A percentile compares a stretch with the other conserved stretches of the same genome.
Conservation (phyloP, 2,797 vertebrate species). For the Leptatherina wallacei region DNA sequence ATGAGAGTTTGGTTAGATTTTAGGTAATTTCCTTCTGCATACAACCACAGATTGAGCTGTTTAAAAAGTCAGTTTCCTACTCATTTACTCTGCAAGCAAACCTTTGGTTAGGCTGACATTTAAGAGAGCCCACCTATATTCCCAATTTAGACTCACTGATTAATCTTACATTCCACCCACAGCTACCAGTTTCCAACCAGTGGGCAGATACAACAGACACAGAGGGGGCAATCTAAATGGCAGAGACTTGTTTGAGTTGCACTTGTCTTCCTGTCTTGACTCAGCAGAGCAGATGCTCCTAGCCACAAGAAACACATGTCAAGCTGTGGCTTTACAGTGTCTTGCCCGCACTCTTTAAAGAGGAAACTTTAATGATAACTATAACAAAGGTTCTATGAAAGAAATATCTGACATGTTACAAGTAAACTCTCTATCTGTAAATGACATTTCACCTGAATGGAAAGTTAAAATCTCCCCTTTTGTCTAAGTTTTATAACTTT, state of each 20-base stretch:
- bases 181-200: conserved; percentile 67
- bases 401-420: conserved; percentile 16
- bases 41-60: conserved; percentile 1
- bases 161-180: conserved; percentile 68
- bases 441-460: neutral
- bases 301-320: conserved; percentile 78
- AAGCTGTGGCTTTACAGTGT: conserved; percentile 76
- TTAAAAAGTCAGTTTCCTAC: conserved; percentile 6
- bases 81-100: conserved; percentile 27
- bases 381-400: conserved; percentile 36
- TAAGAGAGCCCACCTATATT: conserved; percentile 49
- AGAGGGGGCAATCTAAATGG: conserved; percentile 66
- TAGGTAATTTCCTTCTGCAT: conserved; percentile 6
- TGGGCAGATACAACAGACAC: conserved; percentile 71
- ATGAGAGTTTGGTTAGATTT: neutral
- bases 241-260: conserved; percentile 56
- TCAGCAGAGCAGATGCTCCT: conserved; percentile 72
- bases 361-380: conserved; percentile 77
- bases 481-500: neutral
- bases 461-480: neutral
- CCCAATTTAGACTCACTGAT: conserved; percentile 69
- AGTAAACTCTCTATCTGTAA: neutral
- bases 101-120: conserved; percentile 48
- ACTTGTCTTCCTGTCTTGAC: conserved; percentile 72
- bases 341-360: conserved; percentile 74